Conservation (phyloP, 1,140 invertebrate genomes). For the Hycleus phaleratus region DNA sequence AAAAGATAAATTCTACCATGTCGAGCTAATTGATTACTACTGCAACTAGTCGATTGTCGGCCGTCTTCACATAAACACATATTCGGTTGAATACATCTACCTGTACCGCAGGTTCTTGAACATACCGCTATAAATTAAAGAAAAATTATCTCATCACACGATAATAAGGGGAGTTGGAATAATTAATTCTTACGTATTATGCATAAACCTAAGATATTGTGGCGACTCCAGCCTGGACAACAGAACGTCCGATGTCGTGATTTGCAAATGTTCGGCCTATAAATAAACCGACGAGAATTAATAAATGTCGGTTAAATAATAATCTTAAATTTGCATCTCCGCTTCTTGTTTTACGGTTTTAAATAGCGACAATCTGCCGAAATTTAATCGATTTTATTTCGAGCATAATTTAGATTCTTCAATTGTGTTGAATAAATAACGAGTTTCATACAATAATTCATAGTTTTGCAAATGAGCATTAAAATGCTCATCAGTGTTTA, state of each 20-base stretch:
- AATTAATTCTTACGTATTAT: constrained; percentile 66
- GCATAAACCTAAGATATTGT: constrained; percentile 62
- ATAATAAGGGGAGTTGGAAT: constrained; percentile 4
- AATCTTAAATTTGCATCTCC: no score
- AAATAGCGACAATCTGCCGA: no score
- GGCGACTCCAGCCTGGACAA: constrained; percentile 74
- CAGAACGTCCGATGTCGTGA: constrained; percentile 60
- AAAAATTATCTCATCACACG: constrained; percentile 9
- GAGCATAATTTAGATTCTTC: no score
- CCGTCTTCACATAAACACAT: constrained; percentile 64
- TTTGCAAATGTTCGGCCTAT: constrained; percentile 72
- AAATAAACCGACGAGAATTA: constrained; percentile 30
- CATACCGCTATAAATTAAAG: constrained; percentile 59
- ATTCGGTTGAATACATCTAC: constrained; percentile 74
- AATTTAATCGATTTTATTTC: no score
- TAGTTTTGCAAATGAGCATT: no score
- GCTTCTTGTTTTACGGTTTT: no score
- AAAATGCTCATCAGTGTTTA: no score
- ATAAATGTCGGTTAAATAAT: no score
- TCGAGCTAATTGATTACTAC: not conserved
- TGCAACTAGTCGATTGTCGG: constrained; percentile 20
- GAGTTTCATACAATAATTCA: no score
- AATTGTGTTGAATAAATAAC: no score
- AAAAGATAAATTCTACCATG: constrained; percentile 16
- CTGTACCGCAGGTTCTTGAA: constrained; percentile 57